phyloP scores from a whole-genome alignment of 2,113 vertebrate species.

The Copsychus sechellarum region DNA sequence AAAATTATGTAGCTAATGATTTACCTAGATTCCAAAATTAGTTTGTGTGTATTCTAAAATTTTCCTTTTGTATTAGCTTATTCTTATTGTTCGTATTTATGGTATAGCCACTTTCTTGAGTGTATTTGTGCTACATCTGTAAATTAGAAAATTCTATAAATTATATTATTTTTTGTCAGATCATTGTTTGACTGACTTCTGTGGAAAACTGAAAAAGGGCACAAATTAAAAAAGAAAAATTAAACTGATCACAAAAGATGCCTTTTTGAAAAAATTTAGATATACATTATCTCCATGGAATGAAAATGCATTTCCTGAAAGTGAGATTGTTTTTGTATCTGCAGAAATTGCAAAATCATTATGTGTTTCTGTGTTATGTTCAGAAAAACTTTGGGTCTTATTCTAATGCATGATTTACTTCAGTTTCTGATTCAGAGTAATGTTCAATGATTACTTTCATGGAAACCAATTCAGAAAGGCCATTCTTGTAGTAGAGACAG shows the following conservation, averaged over 20 bases:
- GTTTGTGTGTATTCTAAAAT: background rate
- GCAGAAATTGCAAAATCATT: background rate
- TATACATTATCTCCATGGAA: background rate
- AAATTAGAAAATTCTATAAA: background rate
- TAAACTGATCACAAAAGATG: background rate
- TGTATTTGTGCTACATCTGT: background rate
- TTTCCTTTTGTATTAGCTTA: background rate
- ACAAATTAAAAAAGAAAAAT: background rate
- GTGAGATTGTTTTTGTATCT: background rate
- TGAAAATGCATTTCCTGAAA: background rate
- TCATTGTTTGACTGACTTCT: background rate
- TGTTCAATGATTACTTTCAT: background rate
- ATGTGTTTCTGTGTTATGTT: background rate
- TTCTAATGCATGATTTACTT: background rate
- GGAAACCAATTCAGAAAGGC: slow-evolving; percentile 16
- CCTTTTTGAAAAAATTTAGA: background rate
- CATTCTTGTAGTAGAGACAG: background rate
- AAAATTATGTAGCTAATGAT: background rate
- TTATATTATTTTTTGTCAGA: background rate
- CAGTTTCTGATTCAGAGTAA: background rate
- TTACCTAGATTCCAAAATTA: background rate
- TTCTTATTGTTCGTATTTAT: background rate
- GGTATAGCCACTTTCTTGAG: background rate
- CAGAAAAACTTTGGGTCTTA: background rate
- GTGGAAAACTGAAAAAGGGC: background rate